Percentiles rank a stretch among this genome's conserved stretches.
These are phyloP conservation scores for Larimichthys polyactis DNA, from an alignment of 2,113 vertebrate genomes.

Conservation along the genomic window DNA sequence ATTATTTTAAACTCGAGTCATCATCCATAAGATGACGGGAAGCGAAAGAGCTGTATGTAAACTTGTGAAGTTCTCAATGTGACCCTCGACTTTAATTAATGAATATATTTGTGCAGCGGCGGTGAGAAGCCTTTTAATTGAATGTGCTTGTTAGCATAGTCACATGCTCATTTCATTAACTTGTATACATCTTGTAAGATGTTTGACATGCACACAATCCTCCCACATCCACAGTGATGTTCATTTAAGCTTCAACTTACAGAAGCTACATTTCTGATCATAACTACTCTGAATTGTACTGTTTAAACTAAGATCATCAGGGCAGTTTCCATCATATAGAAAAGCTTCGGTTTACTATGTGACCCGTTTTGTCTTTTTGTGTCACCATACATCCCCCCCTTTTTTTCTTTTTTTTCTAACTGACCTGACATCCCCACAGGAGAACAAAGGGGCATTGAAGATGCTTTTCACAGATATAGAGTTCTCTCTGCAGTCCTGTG, in stretches of 20 bases:
- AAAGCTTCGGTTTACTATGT: neutral
- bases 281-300: neutral
- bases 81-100: neutral
- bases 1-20: neutral
- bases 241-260: no score
- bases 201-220: neutral
- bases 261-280: no score
- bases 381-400: neutral
- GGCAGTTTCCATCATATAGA: neutral
- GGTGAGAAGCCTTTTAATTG: neutral
- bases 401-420: neutral
- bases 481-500: conserved; percentile 11
- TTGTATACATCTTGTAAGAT: no score
- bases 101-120: neutral
- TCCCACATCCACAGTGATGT: neutral
- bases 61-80: neutral
- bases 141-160: neutral
- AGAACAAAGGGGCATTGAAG: conserved; percentile 51
- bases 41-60: neutral
- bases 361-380: neutral
- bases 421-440: conserved; percentile 35
- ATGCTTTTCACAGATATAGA: conserved; percentile 21
- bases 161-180: no score
- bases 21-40: neutral
- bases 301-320: neutral